Percentiles rank a stretch among this genome's conserved stretches.
These are phyloP conservation scores for Lineus longissimus DNA, from an alignment of 1,140 invertebrate species.

Conservation along the genomic window DNA sequence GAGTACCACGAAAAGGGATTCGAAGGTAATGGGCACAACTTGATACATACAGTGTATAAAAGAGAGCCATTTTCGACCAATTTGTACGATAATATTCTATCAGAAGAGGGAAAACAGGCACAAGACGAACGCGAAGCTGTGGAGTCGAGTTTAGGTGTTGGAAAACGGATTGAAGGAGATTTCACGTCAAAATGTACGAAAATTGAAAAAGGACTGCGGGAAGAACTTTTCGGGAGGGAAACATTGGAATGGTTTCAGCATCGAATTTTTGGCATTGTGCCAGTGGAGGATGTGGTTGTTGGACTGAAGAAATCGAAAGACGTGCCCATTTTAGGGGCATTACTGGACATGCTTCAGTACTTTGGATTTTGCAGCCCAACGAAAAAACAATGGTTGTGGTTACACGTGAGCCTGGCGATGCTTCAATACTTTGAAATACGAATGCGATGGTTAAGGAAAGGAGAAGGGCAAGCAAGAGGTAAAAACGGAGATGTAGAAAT, in stretches of 20 bases:
- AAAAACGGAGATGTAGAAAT: too few relatives aligned
- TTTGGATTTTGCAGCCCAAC: conserved; percentile 6
- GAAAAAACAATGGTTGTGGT: conserved; percentile 5
- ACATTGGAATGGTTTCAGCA: conserved; percentile 4
- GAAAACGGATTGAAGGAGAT: neutral
- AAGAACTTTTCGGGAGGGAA: neutral
- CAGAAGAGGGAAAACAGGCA: neutral
- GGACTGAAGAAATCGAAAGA: neutral
- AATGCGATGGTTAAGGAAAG: too few relatives aligned
- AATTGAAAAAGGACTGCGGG: neutral
- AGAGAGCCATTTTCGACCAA: conserved; percentile 5
- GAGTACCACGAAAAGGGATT: conserved; percentile 5
- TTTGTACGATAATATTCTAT: conserved; percentile 3
- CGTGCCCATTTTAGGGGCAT: conserved; percentile 2
- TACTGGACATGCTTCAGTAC: conserved; percentile 5
- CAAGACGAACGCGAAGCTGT: neutral
- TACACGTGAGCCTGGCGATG: conserved; percentile 6
- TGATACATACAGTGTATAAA: neutral
- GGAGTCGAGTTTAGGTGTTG: neutral
- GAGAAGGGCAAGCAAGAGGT: too few relatives aligned
- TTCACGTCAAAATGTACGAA: conserved; percentile 5
- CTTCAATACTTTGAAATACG: neutral
- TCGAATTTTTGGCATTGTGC: neutral
- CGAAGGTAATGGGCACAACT: neutral
- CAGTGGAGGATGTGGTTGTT: neutral